Evolutionary conservation across 2,888 invertebrate species (phyloP), one percentile per base, ranked within the genome.

Genomic region (Parascotia fuliginaria): DNA sequence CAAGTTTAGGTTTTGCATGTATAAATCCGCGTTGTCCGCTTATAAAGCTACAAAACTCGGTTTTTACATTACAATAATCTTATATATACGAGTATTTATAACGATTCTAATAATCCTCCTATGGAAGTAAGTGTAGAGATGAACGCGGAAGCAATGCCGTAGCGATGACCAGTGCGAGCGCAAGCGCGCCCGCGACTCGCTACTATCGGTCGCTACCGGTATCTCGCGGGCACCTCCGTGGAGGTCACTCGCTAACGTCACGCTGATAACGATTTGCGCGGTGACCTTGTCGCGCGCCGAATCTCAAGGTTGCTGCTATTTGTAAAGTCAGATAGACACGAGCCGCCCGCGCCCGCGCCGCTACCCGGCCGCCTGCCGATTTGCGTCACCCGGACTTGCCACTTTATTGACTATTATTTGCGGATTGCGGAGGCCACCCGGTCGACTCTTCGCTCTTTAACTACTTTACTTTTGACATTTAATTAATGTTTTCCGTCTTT

Each of bases 211-310:
- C 87, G 90, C 77, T 81, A 87, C 84, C 84, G 75, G 80, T 81
- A 82, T 81, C 87, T 81, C 85, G 79, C 87, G 84, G 84, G 85
- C 89, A 89, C 89, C 89, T 88, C 86, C 73, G 74, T 80, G 89
- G 87, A 91, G 91, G 91, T 92, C 88, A 83, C 77, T 70, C 77
- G 82, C 81, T 89, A 86, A 91, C 92, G 91, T 90, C 89, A 90
- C 83, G 71, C 79, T 91, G 92, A 92, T 92, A 92, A 92, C 89
- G 86, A 90, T 91, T 90, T 85, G 91, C 90, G 87, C 86, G 85
- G 77, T 90, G 91, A 90, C 91, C 91, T 91, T 92, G 91, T 83
- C 89, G 85, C 84, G 85, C 87, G 89, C 89, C 89, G 85, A 92
- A 92, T 85, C 79, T 83, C 91, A 91, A 92, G 91, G 91, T 89